These are phyloP conservation scores for Pediacus dermestoides DNA, from an alignment of 2,888 invertebrate genomes.

Conservation along the genomic window DNA sequence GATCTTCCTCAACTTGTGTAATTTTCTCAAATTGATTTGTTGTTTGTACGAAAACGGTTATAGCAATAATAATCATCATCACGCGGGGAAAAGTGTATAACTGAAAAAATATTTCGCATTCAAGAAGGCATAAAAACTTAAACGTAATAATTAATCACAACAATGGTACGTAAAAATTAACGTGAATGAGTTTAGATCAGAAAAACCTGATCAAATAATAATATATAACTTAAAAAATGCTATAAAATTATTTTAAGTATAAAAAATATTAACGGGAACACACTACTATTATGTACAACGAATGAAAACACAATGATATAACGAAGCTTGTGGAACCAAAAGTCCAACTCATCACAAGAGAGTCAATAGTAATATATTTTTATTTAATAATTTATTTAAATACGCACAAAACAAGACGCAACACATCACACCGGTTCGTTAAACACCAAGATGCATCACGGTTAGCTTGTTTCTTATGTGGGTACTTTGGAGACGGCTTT, in stretches of 20 bases:
- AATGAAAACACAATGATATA: slow-evolving; percentile 33
- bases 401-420: slow-evolving; percentile 10
- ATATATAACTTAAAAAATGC: slow-evolving; percentile 38
- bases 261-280: slow-evolving; percentile 43
- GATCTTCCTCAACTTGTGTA: no score
- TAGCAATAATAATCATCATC: no score
- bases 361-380: no score
- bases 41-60: no score
- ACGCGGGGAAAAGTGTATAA: slow-evolving; percentile 14
- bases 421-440: slow-evolving; percentile 10
- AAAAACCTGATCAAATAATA: slow-evolving; percentile 35
- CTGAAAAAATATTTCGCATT: slow-evolving; percentile 25
- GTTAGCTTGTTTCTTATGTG: slow-evolving; percentile 56
- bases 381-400: slow-evolving; percentile 11
- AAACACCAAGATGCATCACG: background rate
- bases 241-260: slow-evolving; percentile 41
- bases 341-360: slow-evolving; percentile 24
- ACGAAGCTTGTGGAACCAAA: slow-evolving; percentile 29
- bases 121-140: slow-evolving; percentile 30
- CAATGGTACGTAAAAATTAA: slow-evolving; percentile 43
- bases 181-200: slow-evolving; percentile 41
- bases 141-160: slow-evolving; percentile 45
- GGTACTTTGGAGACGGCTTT: slow-evolving; percentile 75
- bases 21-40: no score
- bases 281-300: slow-evolving; percentile 46